These are phyloP conservation scores for Gonocerus acuteangulatus DNA, from an alignment of 2,888 invertebrate species.

Conservation along the genomic window DNA sequence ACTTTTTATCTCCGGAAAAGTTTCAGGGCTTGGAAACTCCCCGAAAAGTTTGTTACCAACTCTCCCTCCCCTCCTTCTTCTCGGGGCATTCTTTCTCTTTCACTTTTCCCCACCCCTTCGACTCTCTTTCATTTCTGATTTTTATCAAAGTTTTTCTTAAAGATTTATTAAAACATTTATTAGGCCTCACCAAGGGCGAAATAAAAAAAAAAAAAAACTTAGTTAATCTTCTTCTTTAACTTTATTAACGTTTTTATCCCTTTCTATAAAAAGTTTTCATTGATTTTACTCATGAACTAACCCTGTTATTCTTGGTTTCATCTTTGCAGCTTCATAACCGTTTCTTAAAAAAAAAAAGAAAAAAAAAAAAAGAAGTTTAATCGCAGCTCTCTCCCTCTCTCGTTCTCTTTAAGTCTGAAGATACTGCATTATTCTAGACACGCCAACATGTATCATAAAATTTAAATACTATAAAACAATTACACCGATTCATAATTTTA, in stretches of 20 bases:
- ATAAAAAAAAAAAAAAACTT: slow-evolving; percentile 3
- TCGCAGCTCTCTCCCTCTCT: too few relatives aligned
- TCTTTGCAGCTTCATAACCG: too few relatives aligned
- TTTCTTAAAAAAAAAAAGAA: too few relatives aligned
- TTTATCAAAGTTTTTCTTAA: slow-evolving; percentile 11
- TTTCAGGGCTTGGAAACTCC: neutral
- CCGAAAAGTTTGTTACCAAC: neutral
- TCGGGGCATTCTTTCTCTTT: neutral
- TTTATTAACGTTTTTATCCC: slow-evolving; percentile 18
- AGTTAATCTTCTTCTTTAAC: slow-evolving; percentile 2
- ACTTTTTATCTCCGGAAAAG: slow-evolving; percentile 11
- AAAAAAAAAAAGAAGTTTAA: too few relatives aligned
- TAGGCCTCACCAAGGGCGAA: slow-evolving; percentile 1
- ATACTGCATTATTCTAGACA: too few relatives aligned
- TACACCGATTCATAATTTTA: too few relatives aligned
- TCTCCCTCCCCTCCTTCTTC: neutral
- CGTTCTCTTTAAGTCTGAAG: too few relatives aligned
- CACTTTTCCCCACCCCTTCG: neutral
- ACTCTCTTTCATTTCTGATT: neutral
- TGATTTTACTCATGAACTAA: neutral
- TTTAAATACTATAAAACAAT: too few relatives aligned
- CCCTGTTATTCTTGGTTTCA: too few relatives aligned
- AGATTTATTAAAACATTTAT: slow-evolving; percentile 22
- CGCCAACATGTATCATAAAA: too few relatives aligned
- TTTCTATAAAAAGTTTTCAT: neutral